Evolutionary conservation across 2,888 invertebrate species (phyloP), one percentile per base, ranked within the genome.

Genomic region (Ophion slaviceki): DNA sequence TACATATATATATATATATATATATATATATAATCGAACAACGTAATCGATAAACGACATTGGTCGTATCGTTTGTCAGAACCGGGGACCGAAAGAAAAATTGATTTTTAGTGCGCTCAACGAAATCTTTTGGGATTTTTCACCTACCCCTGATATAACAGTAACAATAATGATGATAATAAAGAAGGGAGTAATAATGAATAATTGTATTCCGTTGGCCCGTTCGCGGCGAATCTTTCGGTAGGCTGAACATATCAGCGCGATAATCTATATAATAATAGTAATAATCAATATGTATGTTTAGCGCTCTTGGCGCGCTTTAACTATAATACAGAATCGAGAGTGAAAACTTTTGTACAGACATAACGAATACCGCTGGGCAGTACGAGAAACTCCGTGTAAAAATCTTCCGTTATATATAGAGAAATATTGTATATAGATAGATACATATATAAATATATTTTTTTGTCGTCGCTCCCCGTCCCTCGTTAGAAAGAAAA

Each of bases 81-180:
- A 2, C 17, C 53, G 53, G 11, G 5, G 61, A 7, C 8, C 20
- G 61, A 61, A 61, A 20, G 3, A 90, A 90, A 90, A 85, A 86
- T 79, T 90, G 89, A 90, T 91, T 85, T 80, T 86, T 88, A 89
- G 87, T 61, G 17, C 61, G 8, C 83, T 87, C 90, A 90, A 89
- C 87, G 82, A 86, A 91, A 91, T 89, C 87, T 90, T 87, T 88
- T 86, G 87, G 90, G 17, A 71, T 86, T 87, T 84, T 87, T 88
- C 88, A 87, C 87, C 84, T 88, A 87, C 86, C 86, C 79, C 87
- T 70, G 88, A 89, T 85, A 87, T 87, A 89, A 84, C 87, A 85
- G 87, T 87, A 88, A 85, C 85, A 82, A 85, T 86, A 61, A 87
- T 88, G 86, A 77, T 84, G 77, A 76, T 79, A 81, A 77, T 76